Base-by-base conservation (phyloP, 2,113 vertebrate species). In the Perca schrenkii region DNA sequence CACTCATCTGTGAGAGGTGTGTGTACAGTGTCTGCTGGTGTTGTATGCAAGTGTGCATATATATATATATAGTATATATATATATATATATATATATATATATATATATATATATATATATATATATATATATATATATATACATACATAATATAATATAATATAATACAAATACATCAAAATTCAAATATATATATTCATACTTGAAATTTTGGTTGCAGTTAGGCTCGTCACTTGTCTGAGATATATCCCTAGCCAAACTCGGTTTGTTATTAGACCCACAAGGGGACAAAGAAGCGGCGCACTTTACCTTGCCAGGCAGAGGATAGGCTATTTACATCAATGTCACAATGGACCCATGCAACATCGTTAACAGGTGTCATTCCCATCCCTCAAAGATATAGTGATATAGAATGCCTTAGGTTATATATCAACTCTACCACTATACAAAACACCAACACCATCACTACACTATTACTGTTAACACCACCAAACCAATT, bases 11-110 rank as follows among this genome's bases (percentile, higher is more conserved):
- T 93, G 82, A 86, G 86, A 88, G 62, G 89, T 94, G 91, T 90
- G 89, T 91, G 82, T 88, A 73, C 82, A 91, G 87, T 92, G 91
- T 94, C 83, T 93, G 93, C 93, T 92, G 91, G 91, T 94, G 92
- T 92, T 94, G 92, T 94, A 88, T 95, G 94, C 90, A 93, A 89
- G 90, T 95, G 92, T 94, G 93, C 77, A 90, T 84, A 89, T 79
- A 89, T 88, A 84, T 61, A 68, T 78, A 71, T 17, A 2, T 61
- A 67, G 6, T 34, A 34, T 34, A 6, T 34, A 6, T 34, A 34
- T 34, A 4, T 34, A 34, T 89, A 88, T 73, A 65, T 40, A 31
- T 31, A 4, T 31, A 54, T 34, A 4, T n/a, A 71, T 88, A 89
- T 31, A 2, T 31, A 31, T 31, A 31, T 31, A 31, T 31, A 31